Conservation (phyloP, 2,888 invertebrate genomes). For the Acrobasis suavella region DNA sequence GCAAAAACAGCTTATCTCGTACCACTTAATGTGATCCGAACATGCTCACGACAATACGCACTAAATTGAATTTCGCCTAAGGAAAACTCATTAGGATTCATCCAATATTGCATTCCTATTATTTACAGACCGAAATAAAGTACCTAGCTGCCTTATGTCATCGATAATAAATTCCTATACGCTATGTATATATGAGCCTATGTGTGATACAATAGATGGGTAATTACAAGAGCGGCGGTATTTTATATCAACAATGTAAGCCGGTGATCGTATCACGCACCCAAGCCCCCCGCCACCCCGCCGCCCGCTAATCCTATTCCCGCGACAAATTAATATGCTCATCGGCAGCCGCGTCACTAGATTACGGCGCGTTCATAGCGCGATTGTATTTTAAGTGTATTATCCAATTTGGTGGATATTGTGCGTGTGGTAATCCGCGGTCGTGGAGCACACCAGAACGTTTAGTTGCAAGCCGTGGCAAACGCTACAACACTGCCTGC, state of each 20-base stretch:
- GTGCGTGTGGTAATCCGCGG: slow-evolving; percentile 80
- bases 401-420: slow-evolving; percentile 85
- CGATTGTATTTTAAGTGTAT: slow-evolving; percentile 86
- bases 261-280: slow-evolving; percentile 58
- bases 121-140: not conserved
- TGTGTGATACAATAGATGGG: slow-evolving; percentile 38
- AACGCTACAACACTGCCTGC: slow-evolving; percentile 64
- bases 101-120: not conserved
- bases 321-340: slow-evolving; percentile 81
- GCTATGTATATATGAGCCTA: slow-evolving; percentile 1
- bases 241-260: slow-evolving; percentile 55
- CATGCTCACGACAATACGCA: not conserved
- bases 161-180: not conserved
- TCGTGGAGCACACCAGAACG: slow-evolving; percentile 63
- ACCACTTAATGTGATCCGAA: slow-evolving; percentile 33
- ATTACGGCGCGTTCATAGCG: slow-evolving; percentile 78
- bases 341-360: slow-evolving; percentile 79
- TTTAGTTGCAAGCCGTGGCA: slow-evolving; percentile 60
- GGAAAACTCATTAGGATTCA: slow-evolving; percentile 22
- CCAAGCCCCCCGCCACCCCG: slow-evolving; percentile 40
- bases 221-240: slow-evolving; percentile 51
- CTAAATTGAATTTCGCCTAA: slow-evolving; percentile 12
- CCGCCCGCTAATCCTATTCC: slow-evolving; percentile 72
- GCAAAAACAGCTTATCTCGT: slow-evolving; percentile 50
- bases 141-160: not conserved